These are phyloP conservation scores for Myotis yumanensis DNA, from an alignment of 2,113 vertebrate genomes.

Conservation along the genomic window DNA sequence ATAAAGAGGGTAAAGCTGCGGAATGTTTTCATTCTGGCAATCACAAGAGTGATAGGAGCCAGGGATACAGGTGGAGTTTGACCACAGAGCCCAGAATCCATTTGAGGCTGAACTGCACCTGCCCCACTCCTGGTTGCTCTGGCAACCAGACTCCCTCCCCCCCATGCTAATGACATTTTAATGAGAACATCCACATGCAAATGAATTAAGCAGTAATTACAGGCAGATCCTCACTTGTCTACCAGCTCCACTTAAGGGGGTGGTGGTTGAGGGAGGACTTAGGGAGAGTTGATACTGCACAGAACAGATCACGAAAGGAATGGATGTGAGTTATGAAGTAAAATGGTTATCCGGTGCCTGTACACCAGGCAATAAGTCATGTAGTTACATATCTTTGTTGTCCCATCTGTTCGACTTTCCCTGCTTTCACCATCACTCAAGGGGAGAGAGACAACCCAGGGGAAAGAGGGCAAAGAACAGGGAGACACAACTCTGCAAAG, in stretches of 20 bases:
- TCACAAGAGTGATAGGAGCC: neutral
- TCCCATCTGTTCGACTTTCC: neutral
- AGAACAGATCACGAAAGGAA: neutral
- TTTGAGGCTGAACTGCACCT: slow-evolving; percentile 74
- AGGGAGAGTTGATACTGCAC: slow-evolving; percentile 13
- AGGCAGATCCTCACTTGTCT: slow-evolving; percentile 70
- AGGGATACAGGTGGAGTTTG: slow-evolving; percentile 76
- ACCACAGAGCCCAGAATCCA: slow-evolving; percentile 62
- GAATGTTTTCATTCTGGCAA: slow-evolving; percentile 52
- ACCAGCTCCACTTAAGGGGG: slow-evolving; percentile 37
- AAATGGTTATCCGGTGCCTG: neutral
- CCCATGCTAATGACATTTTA: slow-evolving; percentile 78
- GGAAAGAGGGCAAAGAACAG: neutral
- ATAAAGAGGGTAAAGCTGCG: neutral
- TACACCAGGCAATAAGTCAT: neutral
- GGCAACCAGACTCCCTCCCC: slow-evolving; percentile 72
- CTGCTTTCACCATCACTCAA: neutral
- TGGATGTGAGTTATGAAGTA: neutral
- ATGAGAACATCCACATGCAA: slow-evolving; percentile 79
- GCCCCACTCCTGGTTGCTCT: slow-evolving; percentile 76
- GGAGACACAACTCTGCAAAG: neutral
- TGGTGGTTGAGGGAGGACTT: slow-evolving; percentile 22
- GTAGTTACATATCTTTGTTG: neutral
- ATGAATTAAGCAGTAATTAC: slow-evolving; percentile 76
- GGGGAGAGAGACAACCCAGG: neutral